Evolutionary conservation across 2,113 vertebrate species (phyloP).

Genomic region (Anarrhichthys ocellatus): DNA sequence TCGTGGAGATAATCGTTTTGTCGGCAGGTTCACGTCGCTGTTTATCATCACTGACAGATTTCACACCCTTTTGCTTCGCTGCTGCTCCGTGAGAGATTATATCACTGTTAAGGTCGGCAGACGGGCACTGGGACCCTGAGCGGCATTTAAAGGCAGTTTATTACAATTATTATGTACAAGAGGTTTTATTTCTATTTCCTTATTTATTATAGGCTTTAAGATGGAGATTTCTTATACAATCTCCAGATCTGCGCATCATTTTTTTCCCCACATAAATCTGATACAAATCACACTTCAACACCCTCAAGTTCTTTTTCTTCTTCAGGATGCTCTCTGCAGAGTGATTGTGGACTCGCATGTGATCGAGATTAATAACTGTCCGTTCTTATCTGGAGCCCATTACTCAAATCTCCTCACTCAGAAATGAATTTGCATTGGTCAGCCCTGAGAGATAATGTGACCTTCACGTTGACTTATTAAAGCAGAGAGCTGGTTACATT

Average conservation of each 20-base stretch:
- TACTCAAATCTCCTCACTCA: constrained; percentile 24
- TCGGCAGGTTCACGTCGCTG: neutral
- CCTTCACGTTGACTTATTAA: constrained; percentile 55
- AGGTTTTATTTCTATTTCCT: fast-evolving
- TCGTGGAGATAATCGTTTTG: fast-evolving
- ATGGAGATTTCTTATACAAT: neutral
- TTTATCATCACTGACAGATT: constrained; percentile 16
- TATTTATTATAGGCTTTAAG: neutral
- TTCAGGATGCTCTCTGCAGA: constrained; percentile 1
- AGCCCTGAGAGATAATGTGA: constrained; percentile 60
- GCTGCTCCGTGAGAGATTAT: neutral
- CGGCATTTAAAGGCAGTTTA: neutral
- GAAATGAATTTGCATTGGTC: constrained; percentile 54
- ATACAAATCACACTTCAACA: neutral
- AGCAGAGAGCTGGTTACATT: constrained; percentile 10
- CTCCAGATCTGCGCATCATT: neutral
- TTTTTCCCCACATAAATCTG: neutral
- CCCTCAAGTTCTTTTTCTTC: neutral
- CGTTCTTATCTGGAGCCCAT: constrained; percentile 36
- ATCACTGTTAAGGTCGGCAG: constrained; percentile 24
- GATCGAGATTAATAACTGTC: constrained; percentile 47
- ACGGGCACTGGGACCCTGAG: neutral
- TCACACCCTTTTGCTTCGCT: neutral
- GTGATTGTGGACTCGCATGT: neutral
- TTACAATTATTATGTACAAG: neutral